Evolutionary conservation across 2,113 vertebrate species (phyloP).

Genomic region (Ivindomyrus marchei): DNA sequence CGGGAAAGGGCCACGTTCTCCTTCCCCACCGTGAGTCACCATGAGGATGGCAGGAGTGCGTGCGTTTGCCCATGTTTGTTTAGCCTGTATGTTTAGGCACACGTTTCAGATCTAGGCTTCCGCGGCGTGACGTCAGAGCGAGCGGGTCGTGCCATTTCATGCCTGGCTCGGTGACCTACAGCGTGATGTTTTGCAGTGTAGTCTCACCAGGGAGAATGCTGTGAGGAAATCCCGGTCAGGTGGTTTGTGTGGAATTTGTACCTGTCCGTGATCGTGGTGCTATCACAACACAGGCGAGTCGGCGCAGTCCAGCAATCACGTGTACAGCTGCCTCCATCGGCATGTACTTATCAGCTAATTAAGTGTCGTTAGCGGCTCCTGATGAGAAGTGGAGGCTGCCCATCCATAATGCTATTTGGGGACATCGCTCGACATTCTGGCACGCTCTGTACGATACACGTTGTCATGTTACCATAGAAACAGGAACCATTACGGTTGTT

Average conservation of each 20-base stretch:
- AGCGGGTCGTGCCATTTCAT: not conserved
- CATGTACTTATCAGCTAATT: not conserved
- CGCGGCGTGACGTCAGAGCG: not conserved
- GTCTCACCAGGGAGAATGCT: not conserved
- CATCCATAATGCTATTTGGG: not conserved
- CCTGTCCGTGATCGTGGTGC: not conserved
- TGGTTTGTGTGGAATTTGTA: not conserved
- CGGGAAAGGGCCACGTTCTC: not conserved
- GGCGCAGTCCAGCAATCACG: not conserved
- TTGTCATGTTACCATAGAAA: not conserved
- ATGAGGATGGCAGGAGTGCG: not conserved
- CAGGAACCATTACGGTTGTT: not conserved
- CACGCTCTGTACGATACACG: not conserved
- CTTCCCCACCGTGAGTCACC: not conserved
- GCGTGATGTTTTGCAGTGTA: not conserved
- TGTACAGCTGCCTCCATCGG: not conserved
- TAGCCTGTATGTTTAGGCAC: not conserved
- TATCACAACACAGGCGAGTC: too few species aligned
- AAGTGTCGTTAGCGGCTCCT: not conserved
- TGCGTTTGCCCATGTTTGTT: not conserved
- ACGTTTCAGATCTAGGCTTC: not conserved
- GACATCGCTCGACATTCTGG: not conserved
- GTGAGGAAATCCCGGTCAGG: not conserved
- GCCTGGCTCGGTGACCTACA: not conserved
- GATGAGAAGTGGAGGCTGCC: not conserved